Conservation (phyloP, 30 jellyfish, hydroid and myxozoan species). For the Nemopilema nomurai region DNA sequence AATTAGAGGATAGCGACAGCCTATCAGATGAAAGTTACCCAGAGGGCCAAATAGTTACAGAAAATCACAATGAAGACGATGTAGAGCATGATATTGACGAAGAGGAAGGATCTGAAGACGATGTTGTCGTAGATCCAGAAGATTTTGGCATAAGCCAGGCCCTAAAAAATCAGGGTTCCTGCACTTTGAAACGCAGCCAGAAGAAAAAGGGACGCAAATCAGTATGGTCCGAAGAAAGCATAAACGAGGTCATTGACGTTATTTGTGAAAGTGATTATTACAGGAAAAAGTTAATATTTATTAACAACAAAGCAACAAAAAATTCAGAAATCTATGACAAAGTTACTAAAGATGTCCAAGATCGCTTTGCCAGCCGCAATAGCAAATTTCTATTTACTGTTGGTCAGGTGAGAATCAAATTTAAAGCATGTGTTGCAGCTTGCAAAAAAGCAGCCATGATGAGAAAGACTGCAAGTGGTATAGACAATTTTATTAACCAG, state of each 20-base stretch:
- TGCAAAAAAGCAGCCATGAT: constrained; percentile 52
- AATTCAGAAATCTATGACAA: constrained; percentile 32
- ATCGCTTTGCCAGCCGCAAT: constrained; percentile 12
- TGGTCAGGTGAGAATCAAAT: constrained; percentile 32
- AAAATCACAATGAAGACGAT: too few relatives aligned
- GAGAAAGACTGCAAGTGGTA: constrained; percentile 23
- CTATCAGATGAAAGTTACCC: not conserved
- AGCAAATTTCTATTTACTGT: not conserved
- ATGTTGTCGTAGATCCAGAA: too few relatives aligned
- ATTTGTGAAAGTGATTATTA: constrained; percentile 7
- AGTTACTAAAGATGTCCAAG: constrained; percentile 12
- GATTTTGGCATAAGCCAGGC: too few relatives aligned
- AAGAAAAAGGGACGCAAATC: constrained; percentile 14
- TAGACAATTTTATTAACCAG: not conserved
- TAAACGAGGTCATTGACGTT: not conserved
- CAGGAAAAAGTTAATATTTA: not conserved
- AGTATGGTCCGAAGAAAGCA: constrained; percentile 16
- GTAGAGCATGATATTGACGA: too few relatives aligned
- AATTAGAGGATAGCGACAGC: not conserved
- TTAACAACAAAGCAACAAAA: constrained; percentile 32
- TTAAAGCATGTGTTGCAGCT: constrained; percentile 30
- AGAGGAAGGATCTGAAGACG: too few relatives aligned
- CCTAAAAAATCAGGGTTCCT: not conserved
- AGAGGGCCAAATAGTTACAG: not conserved
- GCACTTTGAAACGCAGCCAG: constrained; percentile 14